Percentiles rank a stretch among this genome's conserved stretches.
These are phyloP conservation scores for Eupithecia centaureata DNA, from an alignment of 2,888 invertebrate genomes.

Conservation along the genomic window DNA sequence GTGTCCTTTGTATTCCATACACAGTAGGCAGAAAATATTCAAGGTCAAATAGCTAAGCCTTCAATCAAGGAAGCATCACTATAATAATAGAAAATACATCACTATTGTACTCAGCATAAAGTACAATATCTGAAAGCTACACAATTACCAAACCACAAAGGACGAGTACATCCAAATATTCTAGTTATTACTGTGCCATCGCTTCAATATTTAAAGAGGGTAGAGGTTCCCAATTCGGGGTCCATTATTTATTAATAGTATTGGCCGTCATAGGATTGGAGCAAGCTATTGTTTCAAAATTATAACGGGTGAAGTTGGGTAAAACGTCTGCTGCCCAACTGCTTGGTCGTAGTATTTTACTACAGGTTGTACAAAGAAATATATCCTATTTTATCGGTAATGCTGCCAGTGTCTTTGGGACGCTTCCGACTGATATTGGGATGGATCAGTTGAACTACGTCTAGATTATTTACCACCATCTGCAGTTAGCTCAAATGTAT, in stretches of 20 bases:
- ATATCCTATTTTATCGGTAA: not conserved
- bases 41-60: not conserved
- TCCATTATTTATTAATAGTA: slow-evolving; percentile 55
- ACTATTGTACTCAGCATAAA: not conserved
- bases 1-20: too few species aligned
- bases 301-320: slow-evolving; percentile 13
- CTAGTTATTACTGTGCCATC: slow-evolving; percentile 46
- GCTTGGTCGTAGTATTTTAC: not conserved
- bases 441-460: too few species aligned
- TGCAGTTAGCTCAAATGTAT: too few species aligned
- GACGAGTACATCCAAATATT: slow-evolving; percentile 24
- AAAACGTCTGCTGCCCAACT: not conserved
- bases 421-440: too few species aligned
- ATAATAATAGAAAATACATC: not conserved
- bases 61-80: not conserved
- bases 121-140: not conserved
- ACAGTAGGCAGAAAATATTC: too few species aligned
- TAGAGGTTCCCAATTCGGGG: slow-evolving; percentile 48
- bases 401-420: too few species aligned
- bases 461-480: too few species aligned
- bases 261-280: slow-evolving; percentile 50
- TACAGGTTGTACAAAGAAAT: not conserved
- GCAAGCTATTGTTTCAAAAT: slow-evolving; percentile 48
- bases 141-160: slow-evolving; percentile 23
- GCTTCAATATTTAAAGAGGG: slow-evolving; percentile 50